These are phyloP conservation scores for Meliscaeva auricollis DNA, from an alignment of 2,888 invertebrate species.

Conservation along the genomic window DNA sequence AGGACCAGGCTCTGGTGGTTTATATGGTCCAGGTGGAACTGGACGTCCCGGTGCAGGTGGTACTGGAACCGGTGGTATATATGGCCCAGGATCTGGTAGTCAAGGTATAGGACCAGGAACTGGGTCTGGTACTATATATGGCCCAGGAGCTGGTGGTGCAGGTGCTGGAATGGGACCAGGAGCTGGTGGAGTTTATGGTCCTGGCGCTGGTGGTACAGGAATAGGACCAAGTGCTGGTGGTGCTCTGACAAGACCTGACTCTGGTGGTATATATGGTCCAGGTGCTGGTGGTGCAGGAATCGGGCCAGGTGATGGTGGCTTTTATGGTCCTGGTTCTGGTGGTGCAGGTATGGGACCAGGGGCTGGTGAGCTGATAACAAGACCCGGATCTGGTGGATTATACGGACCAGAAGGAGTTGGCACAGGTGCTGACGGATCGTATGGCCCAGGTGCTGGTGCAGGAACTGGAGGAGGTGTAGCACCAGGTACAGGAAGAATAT, in stretches of 20 bases:
- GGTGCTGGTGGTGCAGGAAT: constrained; percentile 16
- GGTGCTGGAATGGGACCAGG: constrained; percentile 29
- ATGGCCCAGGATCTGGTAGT: constrained; percentile 11
- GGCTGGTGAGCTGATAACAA: constrained; percentile 39
- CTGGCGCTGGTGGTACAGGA: constrained; percentile 50
- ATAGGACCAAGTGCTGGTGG: constrained; percentile 39
- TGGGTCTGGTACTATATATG: too few relatives aligned
- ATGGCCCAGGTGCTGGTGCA: background rate
- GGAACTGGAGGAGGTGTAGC: constrained; percentile 35
- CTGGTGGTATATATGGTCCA: background rate
- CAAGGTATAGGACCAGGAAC: constrained; percentile 28
- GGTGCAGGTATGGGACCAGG: background rate
- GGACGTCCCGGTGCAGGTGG: constrained; percentile 10
- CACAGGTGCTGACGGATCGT: background rate
- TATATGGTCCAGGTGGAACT: constrained; percentile 52
- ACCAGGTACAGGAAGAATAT: background rate
- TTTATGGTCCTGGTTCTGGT: background rate
- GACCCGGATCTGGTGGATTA: constrained; percentile 39
- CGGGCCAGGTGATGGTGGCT: background rate
- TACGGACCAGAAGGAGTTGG: constrained; percentile 46
- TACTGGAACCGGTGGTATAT: constrained; percentile 7
- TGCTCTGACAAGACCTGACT: too few relatives aligned
- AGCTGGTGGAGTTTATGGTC: constrained; percentile 46
- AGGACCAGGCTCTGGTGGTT: constrained; percentile 30
- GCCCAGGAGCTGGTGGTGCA: constrained; percentile 40